Evolutionary conservation across 2,888 invertebrate species (phyloP).

Genomic region (Gastrophysa polygoni): DNA sequence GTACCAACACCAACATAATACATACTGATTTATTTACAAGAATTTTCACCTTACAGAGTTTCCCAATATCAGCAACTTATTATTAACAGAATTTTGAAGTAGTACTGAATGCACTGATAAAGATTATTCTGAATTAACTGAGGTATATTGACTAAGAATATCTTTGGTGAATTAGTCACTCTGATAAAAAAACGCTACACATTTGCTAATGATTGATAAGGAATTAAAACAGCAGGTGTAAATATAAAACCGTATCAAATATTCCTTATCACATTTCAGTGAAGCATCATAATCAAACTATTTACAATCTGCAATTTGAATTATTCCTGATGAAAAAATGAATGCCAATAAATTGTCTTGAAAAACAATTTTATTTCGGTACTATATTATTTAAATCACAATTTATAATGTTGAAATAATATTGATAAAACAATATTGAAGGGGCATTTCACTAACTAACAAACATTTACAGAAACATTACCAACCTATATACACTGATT

Average conservation of each 20-base stretch:
- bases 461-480: not conserved
- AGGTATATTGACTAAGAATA: not conserved
- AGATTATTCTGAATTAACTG: not conserved
- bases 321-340: constrained; percentile 1
- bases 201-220: not conserved
- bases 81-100: not conserved
- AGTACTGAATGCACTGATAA: not conserved
- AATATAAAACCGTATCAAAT: not conserved
- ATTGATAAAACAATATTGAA: constrained; percentile 40
- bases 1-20: not conserved
- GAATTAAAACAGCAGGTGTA: not conserved
- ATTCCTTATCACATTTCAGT: not conserved
- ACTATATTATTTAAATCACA: constrained; percentile 46
- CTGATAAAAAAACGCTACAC: not conserved
- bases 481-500: not conserved
- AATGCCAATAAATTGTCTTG: constrained; percentile 19
- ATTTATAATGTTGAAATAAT: constrained; percentile 44
- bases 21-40: constrained; percentile 7
- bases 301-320: not conserved
- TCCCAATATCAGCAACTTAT: not conserved
- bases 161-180: constrained; percentile 9
- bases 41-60: not conserved
- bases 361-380: constrained; percentile 34
- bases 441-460: constrained; percentile 18
- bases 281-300: constrained; percentile 3